These are phyloP conservation scores for Hecatera dysodea DNA, from an alignment of 2,888 invertebrate genomes.

Conservation along the genomic window DNA sequence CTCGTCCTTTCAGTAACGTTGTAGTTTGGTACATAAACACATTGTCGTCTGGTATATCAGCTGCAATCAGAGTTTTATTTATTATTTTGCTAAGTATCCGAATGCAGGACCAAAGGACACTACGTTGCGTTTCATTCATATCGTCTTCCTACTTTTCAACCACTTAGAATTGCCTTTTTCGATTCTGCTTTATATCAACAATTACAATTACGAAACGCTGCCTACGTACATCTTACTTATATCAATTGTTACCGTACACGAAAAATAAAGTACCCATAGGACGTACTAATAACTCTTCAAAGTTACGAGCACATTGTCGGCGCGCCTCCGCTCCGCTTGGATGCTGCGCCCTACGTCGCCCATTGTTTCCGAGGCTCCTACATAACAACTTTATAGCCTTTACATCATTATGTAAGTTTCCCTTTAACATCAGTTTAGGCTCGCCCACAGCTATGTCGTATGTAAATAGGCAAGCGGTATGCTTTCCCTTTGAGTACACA, in stretches of 20 bases:
- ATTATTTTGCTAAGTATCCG: not conserved
- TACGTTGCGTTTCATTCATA: too few species aligned
- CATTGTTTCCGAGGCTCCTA: conserved; percentile 70
- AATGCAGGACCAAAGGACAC: not conserved
- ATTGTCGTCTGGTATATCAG: too few species aligned
- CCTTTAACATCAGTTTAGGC: conserved; percentile 49
- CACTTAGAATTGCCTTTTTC: too few species aligned
- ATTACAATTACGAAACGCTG: not conserved
- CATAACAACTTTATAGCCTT: conserved; percentile 56
- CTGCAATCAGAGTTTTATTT: not conserved
- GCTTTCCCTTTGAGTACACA: conserved; percentile 47
- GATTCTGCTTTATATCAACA: too few species aligned
- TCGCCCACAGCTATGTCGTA: conserved; percentile 56
- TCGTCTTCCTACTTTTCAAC: not conserved
- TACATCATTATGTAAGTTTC: conserved; percentile 55
- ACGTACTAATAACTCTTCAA: conserved; percentile 12
- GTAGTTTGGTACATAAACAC: not conserved
- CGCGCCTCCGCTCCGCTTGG: conserved; percentile 65
- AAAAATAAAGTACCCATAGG: conserved; percentile 16
- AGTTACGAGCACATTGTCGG: conserved; percentile 58
- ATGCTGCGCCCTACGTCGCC: conserved; percentile 75
- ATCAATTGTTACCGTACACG: conserved; percentile 8
- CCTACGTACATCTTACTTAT: not conserved
- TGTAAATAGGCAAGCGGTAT: conserved; percentile 34
- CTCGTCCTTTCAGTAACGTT: not conserved